A percentile compares a stretch with the other conserved stretches of the same genome.
Conservation (phyloP, 1,140 invertebrate species). For the Marisa cornuarietis region DNA sequence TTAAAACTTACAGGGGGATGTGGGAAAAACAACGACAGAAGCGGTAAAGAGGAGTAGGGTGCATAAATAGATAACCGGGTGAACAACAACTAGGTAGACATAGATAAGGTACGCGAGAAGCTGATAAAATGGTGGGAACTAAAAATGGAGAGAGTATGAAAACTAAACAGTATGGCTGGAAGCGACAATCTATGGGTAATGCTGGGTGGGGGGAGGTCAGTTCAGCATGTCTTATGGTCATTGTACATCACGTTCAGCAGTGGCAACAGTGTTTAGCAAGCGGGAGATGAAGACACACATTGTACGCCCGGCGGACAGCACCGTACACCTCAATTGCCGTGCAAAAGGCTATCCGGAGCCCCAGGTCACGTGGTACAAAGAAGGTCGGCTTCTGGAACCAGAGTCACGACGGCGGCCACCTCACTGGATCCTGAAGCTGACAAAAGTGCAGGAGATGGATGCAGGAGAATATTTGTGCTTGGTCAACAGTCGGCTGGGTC, state of each 20-base stretch:
- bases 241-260: conserved; percentile 25
- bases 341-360: conserved; percentile 66
- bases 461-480: conserved; percentile 56
- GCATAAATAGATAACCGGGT: too few relatives aligned
- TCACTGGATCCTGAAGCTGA: conserved; percentile 50
- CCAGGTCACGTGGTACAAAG: conserved; percentile 63
- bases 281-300: conserved; percentile 41
- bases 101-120: too few relatives aligned
- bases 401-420: conserved; percentile 23
- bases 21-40: too few relatives aligned
- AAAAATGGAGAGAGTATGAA: too few relatives aligned
- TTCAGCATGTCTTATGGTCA: not conserved
- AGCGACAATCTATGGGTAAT: too few relatives aligned
- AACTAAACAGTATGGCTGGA: too few relatives aligned
- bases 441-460: conserved; percentile 42
- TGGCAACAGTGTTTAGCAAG: conserved; percentile 49
- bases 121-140: too few relatives aligned
- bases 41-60: too few relatives aligned
- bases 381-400: conserved; percentile 32
- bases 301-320: conserved; percentile 45
- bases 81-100: too few relatives aligned
- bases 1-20: too few relatives aligned
- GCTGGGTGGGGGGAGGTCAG: too few relatives aligned
- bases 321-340: conserved; percentile 57
- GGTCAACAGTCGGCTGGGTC: conserved; percentile 51